Percentiles rank a stretch among this genome's conserved stretches.
phyloP scores from a whole-genome alignment of 30 jellyfish, hydroid and myxozoan genomes.

The Hydra vulgaris region DNA sequence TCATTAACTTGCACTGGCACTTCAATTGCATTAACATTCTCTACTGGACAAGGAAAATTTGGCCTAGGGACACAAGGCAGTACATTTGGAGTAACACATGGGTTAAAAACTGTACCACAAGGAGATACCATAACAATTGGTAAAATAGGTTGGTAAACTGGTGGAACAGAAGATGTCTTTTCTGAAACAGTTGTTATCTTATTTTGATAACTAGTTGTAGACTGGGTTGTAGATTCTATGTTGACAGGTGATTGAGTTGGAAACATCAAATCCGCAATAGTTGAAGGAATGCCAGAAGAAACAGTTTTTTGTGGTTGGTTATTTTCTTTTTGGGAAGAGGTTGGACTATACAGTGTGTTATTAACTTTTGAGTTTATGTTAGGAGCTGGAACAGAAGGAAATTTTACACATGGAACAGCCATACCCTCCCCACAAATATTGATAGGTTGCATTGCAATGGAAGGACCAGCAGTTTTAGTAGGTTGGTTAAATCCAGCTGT shows the following conservation, averaged over 20 bases:
- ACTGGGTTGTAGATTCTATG: neutral
- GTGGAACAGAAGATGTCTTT: neutral
- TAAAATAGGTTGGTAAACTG: conserved; percentile 6
- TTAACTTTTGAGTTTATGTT: neutral
- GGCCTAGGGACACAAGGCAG: neutral
- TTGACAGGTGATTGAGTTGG: neutral
- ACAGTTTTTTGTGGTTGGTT: neutral
- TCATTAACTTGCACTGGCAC: neutral
- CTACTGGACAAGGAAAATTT: neutral
- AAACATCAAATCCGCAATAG: neutral
- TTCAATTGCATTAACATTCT: neutral
- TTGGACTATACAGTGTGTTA: neutral
- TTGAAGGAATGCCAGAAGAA: neutral
- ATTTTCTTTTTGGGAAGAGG: neutral
- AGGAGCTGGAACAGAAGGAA: neutral
- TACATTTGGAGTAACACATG: neutral
- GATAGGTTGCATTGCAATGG: neutral
- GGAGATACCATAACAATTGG: conserved; percentile 6
- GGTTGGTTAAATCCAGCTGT: conserved; percentile 1
- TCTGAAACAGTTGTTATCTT: neutral
- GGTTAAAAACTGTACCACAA: conserved; percentile 12
- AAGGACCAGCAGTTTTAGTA: neutral
- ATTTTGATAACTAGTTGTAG: neutral
- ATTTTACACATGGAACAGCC: neutral
- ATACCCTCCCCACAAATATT: neutral